phyloP scores from a whole-genome alignment of 2,113 vertebrate species.

The Pachyramphus minor region DNA sequence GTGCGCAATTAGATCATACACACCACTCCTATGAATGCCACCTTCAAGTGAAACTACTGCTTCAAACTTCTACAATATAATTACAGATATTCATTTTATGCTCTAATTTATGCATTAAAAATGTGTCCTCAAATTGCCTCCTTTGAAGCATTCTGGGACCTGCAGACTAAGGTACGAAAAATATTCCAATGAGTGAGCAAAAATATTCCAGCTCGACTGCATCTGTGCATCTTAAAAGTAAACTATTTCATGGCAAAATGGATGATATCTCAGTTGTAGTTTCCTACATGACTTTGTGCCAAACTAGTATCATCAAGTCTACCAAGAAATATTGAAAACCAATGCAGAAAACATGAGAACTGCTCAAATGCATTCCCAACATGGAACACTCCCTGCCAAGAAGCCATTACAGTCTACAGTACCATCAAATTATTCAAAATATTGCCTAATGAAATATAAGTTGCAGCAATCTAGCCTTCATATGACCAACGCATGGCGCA shows the following conservation, averaged over 20 bases:
- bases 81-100: not conserved
- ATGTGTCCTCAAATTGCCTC: not conserved
- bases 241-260: not conserved
- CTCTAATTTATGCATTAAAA: not conserved
- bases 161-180: not conserved
- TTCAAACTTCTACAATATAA: not conserved
- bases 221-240: not conserved
- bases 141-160: not conserved
- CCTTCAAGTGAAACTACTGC: not conserved
- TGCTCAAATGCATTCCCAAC: not conserved
- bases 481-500: not conserved
- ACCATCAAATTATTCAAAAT: not conserved
- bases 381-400: not conserved
- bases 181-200: not conserved
- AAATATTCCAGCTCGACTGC: not conserved
- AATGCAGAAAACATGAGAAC: not conserved
- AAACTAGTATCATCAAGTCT: not conserved
- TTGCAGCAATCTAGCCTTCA: not conserved
- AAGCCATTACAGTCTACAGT: not conserved
- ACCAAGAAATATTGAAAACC: not conserved
- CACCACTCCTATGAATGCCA: not conserved
- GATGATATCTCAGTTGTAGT: not conserved
- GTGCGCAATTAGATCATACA: not conserved
- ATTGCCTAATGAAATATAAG: not conserved
- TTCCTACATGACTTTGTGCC: not conserved